These are phyloP conservation scores for Lacerta bilineata DNA, from an alignment of 2,797 vertebrate species.

Conservation along the genomic window DNA sequence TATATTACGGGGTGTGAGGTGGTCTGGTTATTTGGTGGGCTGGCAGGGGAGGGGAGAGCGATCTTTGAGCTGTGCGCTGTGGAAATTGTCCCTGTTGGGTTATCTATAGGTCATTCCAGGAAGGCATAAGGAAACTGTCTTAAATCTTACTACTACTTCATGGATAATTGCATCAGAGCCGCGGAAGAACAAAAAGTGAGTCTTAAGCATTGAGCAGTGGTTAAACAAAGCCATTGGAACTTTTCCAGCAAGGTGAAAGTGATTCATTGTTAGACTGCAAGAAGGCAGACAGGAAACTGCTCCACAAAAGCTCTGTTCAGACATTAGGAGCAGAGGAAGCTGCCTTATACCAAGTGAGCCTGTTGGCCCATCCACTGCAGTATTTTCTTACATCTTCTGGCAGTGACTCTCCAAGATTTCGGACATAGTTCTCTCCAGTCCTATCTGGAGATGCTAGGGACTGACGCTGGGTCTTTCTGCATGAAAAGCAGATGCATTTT, in stretches of 20 bases:
- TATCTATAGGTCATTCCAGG: background rate
- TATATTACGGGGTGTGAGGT: slow-evolving; percentile 2
- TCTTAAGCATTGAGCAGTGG: background rate
- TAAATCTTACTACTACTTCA: background rate
- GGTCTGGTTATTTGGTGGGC: background rate
- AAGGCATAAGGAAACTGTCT: slow-evolving; percentile 10
- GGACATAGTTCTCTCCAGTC: too few relatives aligned
- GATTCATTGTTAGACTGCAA: background rate
- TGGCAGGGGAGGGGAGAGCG: background rate
- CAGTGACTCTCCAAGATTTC: too few relatives aligned
- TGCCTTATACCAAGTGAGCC: too few relatives aligned
- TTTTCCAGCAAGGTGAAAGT: slow-evolving; percentile 2
- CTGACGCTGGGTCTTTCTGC: too few relatives aligned
- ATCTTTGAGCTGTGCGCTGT: background rate
- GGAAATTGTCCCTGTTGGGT: background rate
- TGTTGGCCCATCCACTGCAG: too few relatives aligned
- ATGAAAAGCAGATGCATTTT: too few relatives aligned
- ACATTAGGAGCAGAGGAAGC: too few relatives aligned
- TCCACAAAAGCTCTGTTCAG: background rate
- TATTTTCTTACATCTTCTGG: too few relatives aligned
- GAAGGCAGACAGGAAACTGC: background rate
- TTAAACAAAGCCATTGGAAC: background rate
- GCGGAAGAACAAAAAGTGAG: background rate
- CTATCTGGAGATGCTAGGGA: too few relatives aligned
- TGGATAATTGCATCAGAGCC: background rate